A percentile compares a stretch with the other conserved stretches of the same genome.
These are phyloP conservation scores for Neolamprologus cancellatus DNA, from an alignment of 2,113 vertebrate genomes.

Conservation along the genomic window DNA sequence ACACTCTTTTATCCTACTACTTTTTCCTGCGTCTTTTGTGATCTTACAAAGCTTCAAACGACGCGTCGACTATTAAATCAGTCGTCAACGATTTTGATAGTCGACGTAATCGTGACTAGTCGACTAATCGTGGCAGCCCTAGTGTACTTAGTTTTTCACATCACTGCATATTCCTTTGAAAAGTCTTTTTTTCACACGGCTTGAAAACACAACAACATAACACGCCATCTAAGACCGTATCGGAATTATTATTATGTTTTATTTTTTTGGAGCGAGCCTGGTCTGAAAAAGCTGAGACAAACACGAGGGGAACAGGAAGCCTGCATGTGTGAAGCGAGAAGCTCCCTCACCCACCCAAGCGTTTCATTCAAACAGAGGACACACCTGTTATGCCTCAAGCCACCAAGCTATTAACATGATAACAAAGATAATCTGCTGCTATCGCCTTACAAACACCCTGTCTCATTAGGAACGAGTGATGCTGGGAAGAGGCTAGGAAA, in stretches of 20 bases:
- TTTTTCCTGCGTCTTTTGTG: no score
- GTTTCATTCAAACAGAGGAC: background rate
- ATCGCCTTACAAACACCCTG: slow-evolving; percentile 12
- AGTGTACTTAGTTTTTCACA: background rate
- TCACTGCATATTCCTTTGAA: background rate
- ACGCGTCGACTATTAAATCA: no score
- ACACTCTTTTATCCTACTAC: no score
- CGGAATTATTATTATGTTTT: background rate
- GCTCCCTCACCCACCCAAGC: background rate
- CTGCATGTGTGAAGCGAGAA: background rate
- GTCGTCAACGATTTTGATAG: no score
- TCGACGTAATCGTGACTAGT: no score
- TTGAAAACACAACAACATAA: background rate
- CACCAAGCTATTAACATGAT: background rate
- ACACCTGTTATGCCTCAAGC: slow-evolving; percentile 16
- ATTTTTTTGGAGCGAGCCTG: background rate
- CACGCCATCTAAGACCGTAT: background rate
- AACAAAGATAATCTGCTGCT: background rate
- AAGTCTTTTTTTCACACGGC: background rate
- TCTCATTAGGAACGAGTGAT: background rate
- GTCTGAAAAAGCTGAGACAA: background rate
- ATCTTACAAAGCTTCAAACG: no score
- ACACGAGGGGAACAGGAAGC: background rate
- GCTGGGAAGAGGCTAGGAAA: background rate
- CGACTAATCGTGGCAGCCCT: no score